A percentile compares a stretch with the other conserved stretches of the same genome.
Conservation (phyloP, 2,797 vertebrate species). For the Falco novaeseelandiae region DNA sequence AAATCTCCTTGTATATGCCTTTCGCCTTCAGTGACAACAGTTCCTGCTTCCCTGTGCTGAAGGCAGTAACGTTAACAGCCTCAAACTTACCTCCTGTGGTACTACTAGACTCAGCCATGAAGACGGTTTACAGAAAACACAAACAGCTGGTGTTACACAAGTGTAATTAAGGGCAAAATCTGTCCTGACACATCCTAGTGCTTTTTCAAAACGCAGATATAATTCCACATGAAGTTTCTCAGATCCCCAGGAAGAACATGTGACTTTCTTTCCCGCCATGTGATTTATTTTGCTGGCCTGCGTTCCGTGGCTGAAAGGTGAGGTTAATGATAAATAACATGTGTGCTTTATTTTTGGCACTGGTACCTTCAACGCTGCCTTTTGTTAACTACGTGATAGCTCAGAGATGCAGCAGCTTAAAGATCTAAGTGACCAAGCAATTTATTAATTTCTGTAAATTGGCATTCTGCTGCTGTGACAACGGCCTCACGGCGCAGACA, state of each 20-base stretch:
- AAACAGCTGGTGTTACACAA: background rate
- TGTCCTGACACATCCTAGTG: background rate
- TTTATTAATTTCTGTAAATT: background rate
- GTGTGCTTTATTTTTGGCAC: constrained; percentile 8
- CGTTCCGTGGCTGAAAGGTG: background rate
- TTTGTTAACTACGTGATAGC: background rate
- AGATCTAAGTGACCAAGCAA: background rate
- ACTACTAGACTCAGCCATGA: background rate
- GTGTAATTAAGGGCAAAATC: constrained; percentile 47
- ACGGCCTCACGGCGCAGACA: background rate
- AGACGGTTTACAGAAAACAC: background rate
- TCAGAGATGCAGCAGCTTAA: background rate
- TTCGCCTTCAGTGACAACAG: background rate
- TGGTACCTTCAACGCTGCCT: background rate
- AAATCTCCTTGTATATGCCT: background rate
- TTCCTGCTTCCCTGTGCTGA: background rate
- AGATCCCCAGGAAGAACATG: background rate
- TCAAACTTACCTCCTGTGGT: background rate
- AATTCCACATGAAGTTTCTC: constrained; percentile 37
- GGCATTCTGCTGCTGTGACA: background rate
- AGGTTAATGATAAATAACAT: constrained; percentile 22
- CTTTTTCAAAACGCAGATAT: background rate
- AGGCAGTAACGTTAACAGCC: background rate
- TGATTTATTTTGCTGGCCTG: constrained; percentile 21
- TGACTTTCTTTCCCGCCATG: background rate